These are phyloP conservation scores for Phylloscopus collybita DNA, from an alignment of 2,797 vertebrate genomes.

Conservation along the genomic window DNA sequence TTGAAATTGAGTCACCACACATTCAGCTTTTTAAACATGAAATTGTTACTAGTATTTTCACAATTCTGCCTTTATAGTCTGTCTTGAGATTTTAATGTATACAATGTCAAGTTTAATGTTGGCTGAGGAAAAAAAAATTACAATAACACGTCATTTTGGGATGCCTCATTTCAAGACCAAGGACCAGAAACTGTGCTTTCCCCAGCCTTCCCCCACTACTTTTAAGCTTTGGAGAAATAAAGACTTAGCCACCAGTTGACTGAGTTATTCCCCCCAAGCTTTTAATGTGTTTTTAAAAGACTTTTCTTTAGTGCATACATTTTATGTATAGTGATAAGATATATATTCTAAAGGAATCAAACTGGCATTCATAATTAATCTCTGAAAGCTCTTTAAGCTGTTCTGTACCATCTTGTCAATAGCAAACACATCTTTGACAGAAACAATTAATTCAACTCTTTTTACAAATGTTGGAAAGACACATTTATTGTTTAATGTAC, in stretches of 20 bases:
- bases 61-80: neutral
- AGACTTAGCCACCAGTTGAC: neutral
- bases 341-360: neutral
- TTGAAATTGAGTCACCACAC: neutral
- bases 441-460: constrained; percentile 4
- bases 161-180: neutral
- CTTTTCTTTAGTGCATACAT: neutral
- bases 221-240: neutral
- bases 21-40: neutral
- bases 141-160: neutral
- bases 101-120: neutral
- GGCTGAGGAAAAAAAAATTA: neutral
- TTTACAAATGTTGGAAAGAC: neutral
- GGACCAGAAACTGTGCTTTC: neutral
- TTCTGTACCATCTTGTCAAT: neutral
- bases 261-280: neutral
- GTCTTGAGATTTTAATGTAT: neutral
- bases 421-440: neutral
- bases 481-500: neutral
- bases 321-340: neutral
- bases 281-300: neutral
- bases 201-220: neutral
- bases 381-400: constrained; percentile 11
- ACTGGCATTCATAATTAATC: constrained; percentile 4
- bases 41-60: neutral